Percentiles rank a stretch among this genome's conserved stretches.
Conservation (phyloP, 2,888 invertebrate genomes). For the Troglohyphantes excavatus region DNA sequence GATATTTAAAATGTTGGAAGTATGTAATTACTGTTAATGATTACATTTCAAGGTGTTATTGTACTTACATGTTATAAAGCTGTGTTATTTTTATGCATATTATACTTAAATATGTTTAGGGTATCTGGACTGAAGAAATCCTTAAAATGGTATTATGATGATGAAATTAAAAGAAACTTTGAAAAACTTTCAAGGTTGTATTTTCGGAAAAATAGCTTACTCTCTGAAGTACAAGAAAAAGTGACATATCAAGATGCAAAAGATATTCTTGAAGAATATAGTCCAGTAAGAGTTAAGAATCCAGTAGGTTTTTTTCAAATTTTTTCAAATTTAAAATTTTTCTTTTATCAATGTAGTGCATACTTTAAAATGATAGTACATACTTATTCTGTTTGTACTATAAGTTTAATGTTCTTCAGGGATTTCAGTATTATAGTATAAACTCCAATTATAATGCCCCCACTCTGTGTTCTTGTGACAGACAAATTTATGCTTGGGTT, state of each 20-base stretch:
- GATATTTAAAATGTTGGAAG: too few relatives aligned
- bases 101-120: slow-evolving; percentile 25
- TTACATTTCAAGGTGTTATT: not conserved
- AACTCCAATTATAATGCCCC: too few relatives aligned
- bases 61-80: not conserved
- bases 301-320: slow-evolving; percentile 6
- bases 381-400: too few relatives aligned
- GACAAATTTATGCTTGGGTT: too few relatives aligned
- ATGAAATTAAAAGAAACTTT: slow-evolving; percentile 39
- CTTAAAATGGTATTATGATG: slow-evolving; percentile 59
- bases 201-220: slow-evolving; percentile 30
- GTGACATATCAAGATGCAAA: slow-evolving; percentile 54
- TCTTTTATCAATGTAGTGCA: too few relatives aligned
- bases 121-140: slow-evolving; percentile 40
- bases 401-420: too few relatives aligned
- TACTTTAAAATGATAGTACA: too few relatives aligned
- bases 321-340: too few relatives aligned
- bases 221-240: slow-evolving; percentile 57
- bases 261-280: slow-evolving; percentile 63
- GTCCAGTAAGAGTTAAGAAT: not conserved
- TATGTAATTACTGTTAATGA: too few relatives aligned
- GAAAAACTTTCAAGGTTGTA: slow-evolving; percentile 23
- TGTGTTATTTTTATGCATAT: not conserved
- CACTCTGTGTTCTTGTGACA: too few relatives aligned
- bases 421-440: too few relatives aligned